Evolutionary conservation across 1,140 invertebrate genomes (phyloP).

Genomic region (Nebria ingens): DNA sequence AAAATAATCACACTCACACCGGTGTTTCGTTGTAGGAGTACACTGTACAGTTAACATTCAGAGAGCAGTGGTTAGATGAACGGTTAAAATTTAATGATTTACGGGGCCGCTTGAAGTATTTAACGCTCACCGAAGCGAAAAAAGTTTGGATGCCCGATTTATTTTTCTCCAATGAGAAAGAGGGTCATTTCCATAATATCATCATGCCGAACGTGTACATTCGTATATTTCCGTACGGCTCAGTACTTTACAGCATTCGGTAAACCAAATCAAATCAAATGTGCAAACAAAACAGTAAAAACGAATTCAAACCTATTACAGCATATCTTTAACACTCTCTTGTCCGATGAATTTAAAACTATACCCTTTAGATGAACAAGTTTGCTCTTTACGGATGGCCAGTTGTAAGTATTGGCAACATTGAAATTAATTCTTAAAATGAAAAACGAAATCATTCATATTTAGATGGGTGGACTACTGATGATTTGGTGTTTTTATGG

Average conservation of each 20-base stretch:
- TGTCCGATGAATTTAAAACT: conserved; percentile 90
- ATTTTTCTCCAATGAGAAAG: conserved; percentile 92
- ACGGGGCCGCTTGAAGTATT: conserved; percentile 68
- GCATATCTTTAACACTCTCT: conserved; percentile 79
- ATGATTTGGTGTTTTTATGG: conserved; percentile 83
- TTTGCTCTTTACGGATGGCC: conserved; percentile 79
- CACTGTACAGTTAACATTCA: conserved; percentile 84
- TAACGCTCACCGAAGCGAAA: conserved; percentile 77
- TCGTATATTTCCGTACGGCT: conserved; percentile 82
- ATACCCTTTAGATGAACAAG: conserved; percentile 82
- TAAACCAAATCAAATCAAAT: conserved; percentile 28
- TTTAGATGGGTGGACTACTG: conserved; percentile 82
- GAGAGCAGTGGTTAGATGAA: conserved; percentile 88
- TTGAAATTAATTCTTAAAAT: not conserved
- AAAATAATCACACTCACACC: not conserved
- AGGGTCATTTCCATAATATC: conserved; percentile 89
- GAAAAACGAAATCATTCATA: not conserved
- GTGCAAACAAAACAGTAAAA: not conserved
- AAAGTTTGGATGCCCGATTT: conserved; percentile 92
- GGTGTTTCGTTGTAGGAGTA: conserved; percentile 57
- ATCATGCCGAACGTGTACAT: conserved; percentile 93
- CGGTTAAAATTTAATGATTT: conserved; percentile 76
- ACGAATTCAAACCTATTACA: conserved; percentile 30
- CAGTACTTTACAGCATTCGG: conserved; percentile 87
- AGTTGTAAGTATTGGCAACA: conserved; percentile 66